Conservation (phyloP, 2,113 vertebrate genomes). For the Pelecanoides urinatrix region DNA sequence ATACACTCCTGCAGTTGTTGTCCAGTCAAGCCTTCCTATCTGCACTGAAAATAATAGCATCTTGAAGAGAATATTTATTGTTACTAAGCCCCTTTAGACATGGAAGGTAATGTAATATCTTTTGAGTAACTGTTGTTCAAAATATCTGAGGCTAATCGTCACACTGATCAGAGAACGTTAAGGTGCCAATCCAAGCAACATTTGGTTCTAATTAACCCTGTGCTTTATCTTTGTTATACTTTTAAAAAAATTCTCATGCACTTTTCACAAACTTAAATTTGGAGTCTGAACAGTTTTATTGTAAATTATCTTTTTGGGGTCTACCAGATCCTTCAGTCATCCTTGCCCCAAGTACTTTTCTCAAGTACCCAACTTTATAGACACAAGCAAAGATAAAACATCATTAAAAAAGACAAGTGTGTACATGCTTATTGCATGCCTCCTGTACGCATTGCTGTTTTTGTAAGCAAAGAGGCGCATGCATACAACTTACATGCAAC, state of each 20-base stretch:
- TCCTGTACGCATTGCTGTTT: neutral
- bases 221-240: neutral
- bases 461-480: neutral
- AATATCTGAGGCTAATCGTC: neutral
- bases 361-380: neutral
- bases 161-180: neutral
- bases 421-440: neutral
- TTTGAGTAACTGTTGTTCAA: neutral
- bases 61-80: conserved; percentile 9
- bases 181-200: neutral
- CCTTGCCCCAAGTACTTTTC: neutral
- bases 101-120: neutral
- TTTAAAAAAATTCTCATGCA: neutral
- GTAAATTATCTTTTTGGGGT: neutral
- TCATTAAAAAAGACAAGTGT: neutral
- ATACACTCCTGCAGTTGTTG: neutral
- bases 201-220: conserved; percentile 21
- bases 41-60: neutral
- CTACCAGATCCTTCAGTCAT: neutral
- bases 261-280: neutral
- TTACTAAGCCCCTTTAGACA: neutral
- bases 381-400: neutral
- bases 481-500: neutral
- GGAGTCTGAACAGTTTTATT: neutral
- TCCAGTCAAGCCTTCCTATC: neutral